Conservation (phyloP, 92 coral and sea anemone species). For the Blastomussa wellsi region DNA sequence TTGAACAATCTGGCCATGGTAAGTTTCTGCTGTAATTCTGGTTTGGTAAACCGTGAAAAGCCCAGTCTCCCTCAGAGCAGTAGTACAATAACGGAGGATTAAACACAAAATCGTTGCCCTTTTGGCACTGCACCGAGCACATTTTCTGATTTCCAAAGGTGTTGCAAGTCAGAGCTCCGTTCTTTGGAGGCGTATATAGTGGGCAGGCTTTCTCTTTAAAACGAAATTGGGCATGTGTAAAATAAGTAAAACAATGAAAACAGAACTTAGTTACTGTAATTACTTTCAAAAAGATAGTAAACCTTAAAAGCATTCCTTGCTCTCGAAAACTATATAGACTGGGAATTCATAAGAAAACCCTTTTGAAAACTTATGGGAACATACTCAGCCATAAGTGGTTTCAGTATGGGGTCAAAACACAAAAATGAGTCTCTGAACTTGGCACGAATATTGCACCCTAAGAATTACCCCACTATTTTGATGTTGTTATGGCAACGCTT, state of each 20-base stretch:
- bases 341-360: neutral
- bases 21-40: neutral
- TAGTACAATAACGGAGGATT: conserved; percentile 54
- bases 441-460: no score
- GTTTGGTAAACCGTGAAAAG: conserved; percentile 1
- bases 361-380: no score
- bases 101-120: conserved; percentile 58
- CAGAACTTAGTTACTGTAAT: no score
- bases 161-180: conserved; percentile 57
- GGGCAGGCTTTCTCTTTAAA: conserved; percentile 59
- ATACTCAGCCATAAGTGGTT: no score
- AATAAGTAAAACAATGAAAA: neutral
- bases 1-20: conserved; percentile 82
- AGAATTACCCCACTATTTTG: no score
- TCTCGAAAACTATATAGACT: no score
- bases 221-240: neutral
- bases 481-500: no score
- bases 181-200: conserved; percentile 63
- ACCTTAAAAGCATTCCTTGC: no score
- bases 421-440: no score
- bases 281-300: no score
- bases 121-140: conserved; percentile 50
- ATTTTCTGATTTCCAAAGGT: neutral
- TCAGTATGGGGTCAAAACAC: no score
- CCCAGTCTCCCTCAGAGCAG: conserved; percentile 65